These are phyloP conservation scores for Odontocolon sp. DNA, from an alignment of 2,888 invertebrate species.

Conservation along the genomic window DNA sequence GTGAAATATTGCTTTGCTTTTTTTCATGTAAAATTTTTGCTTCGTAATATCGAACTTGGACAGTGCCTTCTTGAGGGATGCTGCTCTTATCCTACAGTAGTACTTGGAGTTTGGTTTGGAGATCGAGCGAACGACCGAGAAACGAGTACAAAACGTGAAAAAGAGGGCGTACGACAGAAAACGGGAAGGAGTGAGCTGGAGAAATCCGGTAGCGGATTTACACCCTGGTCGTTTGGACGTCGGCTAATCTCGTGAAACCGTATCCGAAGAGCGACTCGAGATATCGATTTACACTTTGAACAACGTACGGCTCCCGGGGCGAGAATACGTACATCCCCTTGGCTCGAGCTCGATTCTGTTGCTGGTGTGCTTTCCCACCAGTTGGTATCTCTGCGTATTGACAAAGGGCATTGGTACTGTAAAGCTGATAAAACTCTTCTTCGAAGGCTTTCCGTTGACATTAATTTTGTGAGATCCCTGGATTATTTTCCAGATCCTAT, in stretches of 20 bases:
- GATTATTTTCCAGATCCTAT: not conserved
- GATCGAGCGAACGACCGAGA: constrained; percentile 15
- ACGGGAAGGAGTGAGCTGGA: constrained; percentile 33
- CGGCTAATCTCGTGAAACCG: constrained; percentile 72
- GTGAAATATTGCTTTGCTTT: constrained; percentile 15
- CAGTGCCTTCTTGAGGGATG: not conserved
- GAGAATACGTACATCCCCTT: constrained; percentile 6
- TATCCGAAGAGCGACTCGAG: constrained; percentile 66
- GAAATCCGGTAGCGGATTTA: constrained; percentile 67
- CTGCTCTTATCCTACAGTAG: constrained; percentile 28
- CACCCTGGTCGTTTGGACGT: constrained; percentile 65
- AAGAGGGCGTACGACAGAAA: constrained; percentile 31
- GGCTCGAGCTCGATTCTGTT: constrained; percentile 5
- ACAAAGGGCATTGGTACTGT: constrained; percentile 14
- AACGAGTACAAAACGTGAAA: constrained; percentile 15
- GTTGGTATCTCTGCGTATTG: constrained; percentile 19
- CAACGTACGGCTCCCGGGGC: constrained; percentile 50
- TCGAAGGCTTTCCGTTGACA: constrained; percentile 34
- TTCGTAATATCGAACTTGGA: constrained; percentile 9
- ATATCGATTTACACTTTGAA: constrained; percentile 67
- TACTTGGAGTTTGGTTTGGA: constrained; percentile 14
- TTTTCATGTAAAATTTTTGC: constrained; percentile 9
- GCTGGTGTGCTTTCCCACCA: constrained; percentile 9
- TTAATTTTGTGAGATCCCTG: constrained; percentile 33
- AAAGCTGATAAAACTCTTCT: constrained; percentile 19